Evolutionary conservation across 2,888 invertebrate genomes (phyloP), one percentile per base, ranked within the genome.

Genomic region (Myopa tessellatipennis): DNA sequence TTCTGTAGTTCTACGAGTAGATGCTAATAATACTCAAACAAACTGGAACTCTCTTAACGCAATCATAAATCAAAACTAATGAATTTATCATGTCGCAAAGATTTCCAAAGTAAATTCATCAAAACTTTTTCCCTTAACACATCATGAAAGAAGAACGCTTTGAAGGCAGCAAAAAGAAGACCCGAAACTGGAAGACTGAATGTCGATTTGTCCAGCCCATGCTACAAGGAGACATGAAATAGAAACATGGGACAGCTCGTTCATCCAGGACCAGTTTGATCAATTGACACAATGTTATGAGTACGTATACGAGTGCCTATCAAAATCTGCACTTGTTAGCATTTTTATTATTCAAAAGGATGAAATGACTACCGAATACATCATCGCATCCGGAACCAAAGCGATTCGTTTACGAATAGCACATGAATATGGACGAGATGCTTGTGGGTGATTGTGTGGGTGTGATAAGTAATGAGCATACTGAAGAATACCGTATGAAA

Each of bases 271-370:
- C 2, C 45, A 58, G 38, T 58, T 80, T 82, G 82, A 83, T 82
- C 82, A 83, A 83, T 83, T 83, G 82, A 83, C 83, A 84, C 80
- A 76, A 76, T 78, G 80, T 81, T 84, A 83, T 10, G 45, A 45
- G 45, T 45, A 10, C 3, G 45, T 45, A 45, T 8, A 45, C 34
- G 38, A 34, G 34, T 36, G 38, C 83, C 83, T 80, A 82, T 82
- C 81, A 82, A 83, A 84, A 82, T 83, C 83, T 82, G 82, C 79
- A 82, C 77, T 80, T 77, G 81, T 77, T 80, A 69, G 79, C 80
- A 82, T 79, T 71, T 82, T 82, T 82, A 82, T 81, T 82, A 81
- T 81, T 79, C 80, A 79, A 79, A 81, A 63, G 70, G 58, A 8
- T 55, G 5, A 5, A 74, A 71, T 77, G 63, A 74, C 76, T 77